Base-by-base conservation (phyloP, 2,888 invertebrate genomes). In the Lithophane semibrunnea region DNA sequence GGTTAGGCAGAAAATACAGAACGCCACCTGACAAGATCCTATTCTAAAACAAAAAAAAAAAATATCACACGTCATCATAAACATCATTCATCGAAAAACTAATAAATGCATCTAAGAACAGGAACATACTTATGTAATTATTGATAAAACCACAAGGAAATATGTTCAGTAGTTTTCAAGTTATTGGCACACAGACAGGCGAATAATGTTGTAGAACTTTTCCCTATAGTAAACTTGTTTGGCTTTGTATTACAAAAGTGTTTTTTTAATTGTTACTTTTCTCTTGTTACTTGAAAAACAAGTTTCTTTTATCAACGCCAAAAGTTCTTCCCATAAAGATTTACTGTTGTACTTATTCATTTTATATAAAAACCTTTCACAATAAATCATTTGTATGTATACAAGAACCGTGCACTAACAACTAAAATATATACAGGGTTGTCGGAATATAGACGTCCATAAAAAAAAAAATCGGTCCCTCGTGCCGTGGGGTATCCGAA, bases 331-430 rank as follows among this genome's bases (percentile, higher is more conserved):
- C 5, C 12, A 52, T 24, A 54, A 29, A 42, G 29, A 63, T 74
- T 63, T 67, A 37, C 9, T 21, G 29, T n/a, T 29, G 24, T 60
- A 54, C 47, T 80, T 74, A 58, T 37, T 80, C 9, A 58, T 74
- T 81, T 74, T 64, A 42, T 68, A 75, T 75, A 21, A 79, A 67
- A 66, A 75, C 65, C 54, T 76, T 61, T 66, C 29, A 66, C 10
- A 76, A 69, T 76, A 61, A 49, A 56, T 82, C 42, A 61, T 69
- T n/a, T 69, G 44, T 60, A 69, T 42, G 47, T 56, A 54, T 61
- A 65, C 21, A 60, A 54, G 58, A 71, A 37, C 16, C 47, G 37
- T 63, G 37, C 8, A 24, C 60, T 44, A 71, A 64, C 52, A 65
- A 75, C 13, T 52, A 16, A 75, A 54, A 66, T 75, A 73, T 58